Conservation (phyloP, 2,113 vertebrate species). For the Xyrauchen texanus region DNA sequence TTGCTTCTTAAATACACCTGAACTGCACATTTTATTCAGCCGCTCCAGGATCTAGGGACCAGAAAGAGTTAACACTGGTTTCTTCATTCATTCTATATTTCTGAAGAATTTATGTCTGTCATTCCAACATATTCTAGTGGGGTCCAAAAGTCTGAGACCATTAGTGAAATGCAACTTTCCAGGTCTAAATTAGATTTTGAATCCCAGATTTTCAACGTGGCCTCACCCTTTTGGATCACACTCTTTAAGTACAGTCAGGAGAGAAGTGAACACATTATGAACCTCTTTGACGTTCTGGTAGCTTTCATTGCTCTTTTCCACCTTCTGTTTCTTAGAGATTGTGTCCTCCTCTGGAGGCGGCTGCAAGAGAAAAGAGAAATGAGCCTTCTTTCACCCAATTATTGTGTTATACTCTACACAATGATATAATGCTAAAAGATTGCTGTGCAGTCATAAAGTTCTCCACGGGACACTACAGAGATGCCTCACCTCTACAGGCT, state of each 20-base stretch:
- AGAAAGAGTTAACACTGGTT: not conserved
- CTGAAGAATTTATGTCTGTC: no score
- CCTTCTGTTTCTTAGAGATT: slow-evolving; percentile 71
- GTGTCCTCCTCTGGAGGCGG: slow-evolving; percentile 68
- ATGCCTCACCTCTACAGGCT: not conserved
- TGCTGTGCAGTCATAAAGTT: no score
- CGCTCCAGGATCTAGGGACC: slow-evolving; percentile 86
- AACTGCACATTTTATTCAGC: slow-evolving; percentile 93
- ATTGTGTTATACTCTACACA: not conserved
- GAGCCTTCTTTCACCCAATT: not conserved
- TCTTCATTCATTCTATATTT: no score
- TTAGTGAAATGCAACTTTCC: no score
- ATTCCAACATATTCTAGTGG: no score
- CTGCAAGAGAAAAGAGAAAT: not conserved
- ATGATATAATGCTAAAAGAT: no score
- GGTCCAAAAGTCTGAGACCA: no score
- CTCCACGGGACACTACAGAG: not conserved
- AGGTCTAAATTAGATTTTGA: no score
- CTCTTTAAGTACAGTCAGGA: no score
- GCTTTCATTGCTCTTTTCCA: slow-evolving; percentile 90
- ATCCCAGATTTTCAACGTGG: no score
- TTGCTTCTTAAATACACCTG: slow-evolving; percentile 93
- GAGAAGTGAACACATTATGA: slow-evolving; percentile 33
- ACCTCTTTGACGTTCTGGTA: slow-evolving; percentile 95
- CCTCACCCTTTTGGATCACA: no score